Evolutionary conservation across 2,113 vertebrate species (phyloP).

Genomic region (Hydrolagus affinis): DNA sequence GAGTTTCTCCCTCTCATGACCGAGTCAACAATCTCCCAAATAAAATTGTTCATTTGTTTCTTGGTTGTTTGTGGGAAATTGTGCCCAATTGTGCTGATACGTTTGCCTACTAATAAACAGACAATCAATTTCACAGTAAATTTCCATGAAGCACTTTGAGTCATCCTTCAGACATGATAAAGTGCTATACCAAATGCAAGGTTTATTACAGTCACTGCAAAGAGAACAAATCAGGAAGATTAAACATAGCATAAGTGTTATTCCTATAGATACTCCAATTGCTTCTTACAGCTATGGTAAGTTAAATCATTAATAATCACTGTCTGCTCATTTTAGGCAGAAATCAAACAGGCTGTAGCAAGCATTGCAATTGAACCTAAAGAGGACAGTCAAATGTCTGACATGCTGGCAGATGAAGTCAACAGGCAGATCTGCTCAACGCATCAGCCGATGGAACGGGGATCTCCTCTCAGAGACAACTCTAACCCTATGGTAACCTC

Average conservation of each 20-base stretch:
- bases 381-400: constrained; percentile 6
- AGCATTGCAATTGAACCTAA: constrained; percentile 19
- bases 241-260: neutral
- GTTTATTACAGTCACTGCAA: no score
- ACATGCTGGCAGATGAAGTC: constrained; percentile 17
- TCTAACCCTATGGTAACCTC: constrained; percentile 4
- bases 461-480: neutral
- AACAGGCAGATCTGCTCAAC: constrained; percentile 11
- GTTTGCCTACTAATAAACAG: no score
- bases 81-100: no score
- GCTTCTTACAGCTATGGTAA: neutral
- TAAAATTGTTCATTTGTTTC: no score
- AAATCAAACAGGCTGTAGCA: constrained; percentile 21
- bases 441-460: neutral
- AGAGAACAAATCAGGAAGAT: no score
- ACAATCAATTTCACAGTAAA: no score
- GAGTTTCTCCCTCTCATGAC: no score
- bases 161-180: no score
- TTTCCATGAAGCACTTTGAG: no score
- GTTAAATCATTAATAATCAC: neutral
- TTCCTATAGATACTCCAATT: neutral
- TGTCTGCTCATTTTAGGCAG: constrained; percentile 18
- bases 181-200: no score
- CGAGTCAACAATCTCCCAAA: no score
- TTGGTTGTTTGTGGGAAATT: no score